Percentiles rank a stretch among this genome's conserved stretches.
Evolutionary conservation across 2,797 vertebrate genomes (phyloP).

Genomic region (Tauraco hartlaubi): DNA sequence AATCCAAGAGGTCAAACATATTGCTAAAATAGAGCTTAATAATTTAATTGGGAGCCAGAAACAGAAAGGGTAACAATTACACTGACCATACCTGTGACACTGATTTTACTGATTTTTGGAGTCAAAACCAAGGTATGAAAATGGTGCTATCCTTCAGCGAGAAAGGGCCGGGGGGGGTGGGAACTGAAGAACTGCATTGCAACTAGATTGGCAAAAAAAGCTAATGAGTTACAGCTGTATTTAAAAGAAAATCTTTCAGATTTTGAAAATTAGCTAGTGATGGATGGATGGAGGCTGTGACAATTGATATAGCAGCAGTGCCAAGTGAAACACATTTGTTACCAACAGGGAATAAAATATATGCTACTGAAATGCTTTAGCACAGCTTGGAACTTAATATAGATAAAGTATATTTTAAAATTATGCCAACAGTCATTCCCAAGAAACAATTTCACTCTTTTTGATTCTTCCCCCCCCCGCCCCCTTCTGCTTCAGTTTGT

Average conservation of each 20-base stretch:
- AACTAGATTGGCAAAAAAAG: slow-evolving; percentile 32
- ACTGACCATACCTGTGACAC: background rate
- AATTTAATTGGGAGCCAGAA: slow-evolving; percentile 74
- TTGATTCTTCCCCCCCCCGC: background rate
- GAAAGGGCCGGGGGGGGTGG: background rate
- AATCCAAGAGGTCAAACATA: slow-evolving; percentile 49
- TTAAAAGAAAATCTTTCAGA: slow-evolving; percentile 55
- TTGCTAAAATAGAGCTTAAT: slow-evolving; percentile 65
- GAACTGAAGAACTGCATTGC: slow-evolving; percentile 4
- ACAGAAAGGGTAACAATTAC: slow-evolving; percentile 61
- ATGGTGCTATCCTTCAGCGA: background rate
- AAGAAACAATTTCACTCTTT: slow-evolving; percentile 26
- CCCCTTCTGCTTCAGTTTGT: background rate
- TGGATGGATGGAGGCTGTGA: slow-evolving; percentile 66
- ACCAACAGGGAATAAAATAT: slow-evolving; percentile 63
- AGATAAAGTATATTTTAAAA: slow-evolving; percentile 46
- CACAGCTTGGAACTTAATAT: slow-evolving; percentile 46
- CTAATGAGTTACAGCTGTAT: slow-evolving; percentile 70
- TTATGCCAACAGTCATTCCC: slow-evolving; percentile 18
- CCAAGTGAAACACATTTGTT: slow-evolving; percentile 74
- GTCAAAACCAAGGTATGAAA: slow-evolving; percentile 20
- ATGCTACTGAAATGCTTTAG: slow-evolving; percentile 65
- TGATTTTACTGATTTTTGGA: slow-evolving; percentile 21
- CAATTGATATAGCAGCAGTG: slow-evolving; percentile 71
- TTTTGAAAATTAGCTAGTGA: slow-evolving; percentile 57